These are phyloP conservation scores for Channa argus DNA, from an alignment of 2,113 vertebrate species.

Conservation along the genomic window DNA sequence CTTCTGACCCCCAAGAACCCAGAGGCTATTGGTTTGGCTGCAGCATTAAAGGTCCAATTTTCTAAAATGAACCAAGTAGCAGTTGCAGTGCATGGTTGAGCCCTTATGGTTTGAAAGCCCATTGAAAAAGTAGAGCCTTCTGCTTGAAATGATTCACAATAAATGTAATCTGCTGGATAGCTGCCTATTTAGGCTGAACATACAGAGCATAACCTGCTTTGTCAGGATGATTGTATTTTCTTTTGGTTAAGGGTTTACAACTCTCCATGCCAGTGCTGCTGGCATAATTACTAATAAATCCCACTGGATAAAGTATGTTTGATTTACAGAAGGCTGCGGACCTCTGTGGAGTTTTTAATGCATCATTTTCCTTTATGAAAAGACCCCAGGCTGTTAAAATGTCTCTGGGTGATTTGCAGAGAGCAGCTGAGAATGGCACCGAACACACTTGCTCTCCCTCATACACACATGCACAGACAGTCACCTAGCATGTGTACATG, in stretches of 20 bases:
- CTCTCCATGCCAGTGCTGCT: neutral
- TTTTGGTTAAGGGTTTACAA: conserved; percentile 8
- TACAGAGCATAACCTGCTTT: neutral
- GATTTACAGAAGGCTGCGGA: conserved; percentile 63
- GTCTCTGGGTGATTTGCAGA: conserved; percentile 73
- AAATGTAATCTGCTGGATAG: neutral
- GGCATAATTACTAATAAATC: conserved; percentile 53
- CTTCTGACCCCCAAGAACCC: conserved; percentile 47
- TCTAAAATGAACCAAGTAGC: conserved; percentile 44
- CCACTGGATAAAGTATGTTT: conserved; percentile 56
- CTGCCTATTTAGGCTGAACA: neutral
- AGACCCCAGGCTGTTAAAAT: conserved; percentile 61
- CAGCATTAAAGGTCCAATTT: conserved; percentile 55
- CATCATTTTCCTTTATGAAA: conserved; percentile 70
- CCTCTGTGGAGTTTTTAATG: conserved; percentile 64
- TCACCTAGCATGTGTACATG: conserved; percentile 16
- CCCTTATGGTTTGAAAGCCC: conserved; percentile 28
- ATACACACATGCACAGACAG: neutral
- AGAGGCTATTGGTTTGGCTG: conserved; percentile 37
- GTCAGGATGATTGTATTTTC: neutral
- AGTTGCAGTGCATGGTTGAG: conserved; percentile 2
- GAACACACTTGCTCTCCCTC: conserved; percentile 31
- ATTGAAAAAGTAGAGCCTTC: conserved; percentile 39
- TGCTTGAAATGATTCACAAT: conserved; percentile 16
- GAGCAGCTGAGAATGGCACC: conserved; percentile 70